A percentile compares a stretch with the other conserved stretches of the same genome.
Conservation (phyloP, 2,888 invertebrate genomes). For the Lobophora halterata region DNA sequence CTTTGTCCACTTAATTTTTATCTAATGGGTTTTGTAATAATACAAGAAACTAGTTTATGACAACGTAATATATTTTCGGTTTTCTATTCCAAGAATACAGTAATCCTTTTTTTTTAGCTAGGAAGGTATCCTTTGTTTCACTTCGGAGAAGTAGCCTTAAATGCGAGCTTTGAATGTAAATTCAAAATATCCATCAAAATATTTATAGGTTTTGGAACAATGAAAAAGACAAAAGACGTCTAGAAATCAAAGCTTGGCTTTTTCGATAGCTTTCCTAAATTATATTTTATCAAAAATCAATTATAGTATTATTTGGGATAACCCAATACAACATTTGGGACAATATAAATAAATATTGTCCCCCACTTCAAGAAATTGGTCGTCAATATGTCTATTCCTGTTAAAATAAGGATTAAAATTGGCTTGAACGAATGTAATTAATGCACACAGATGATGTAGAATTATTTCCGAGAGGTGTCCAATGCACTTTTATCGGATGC, state of each 20-base stretch:
- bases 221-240: not conserved
- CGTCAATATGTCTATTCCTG: too few relatives aligned
- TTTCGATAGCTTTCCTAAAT: too few relatives aligned
- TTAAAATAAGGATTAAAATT: slow-evolving; percentile 12
- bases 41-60: slow-evolving; percentile 21
- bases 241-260: too few relatives aligned
- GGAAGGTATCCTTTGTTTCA: slow-evolving; percentile 47
- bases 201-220: not conserved
- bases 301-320: too few relatives aligned
- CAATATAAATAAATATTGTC: too few relatives aligned
- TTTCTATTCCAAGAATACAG: not conserved
- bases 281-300: too few relatives aligned
- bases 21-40: slow-evolving; percentile 36
- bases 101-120: slow-evolving; percentile 6
- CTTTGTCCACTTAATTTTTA: slow-evolving; percentile 37
- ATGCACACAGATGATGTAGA: slow-evolving; percentile 49
- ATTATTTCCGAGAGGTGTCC: slow-evolving; percentile 65
- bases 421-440: slow-evolving; percentile 34
- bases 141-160: slow-evolving; percentile 55
- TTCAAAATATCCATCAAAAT: not conserved
- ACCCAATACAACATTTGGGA: too few relatives aligned
- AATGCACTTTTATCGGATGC: slow-evolving; percentile 74
- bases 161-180: slow-evolving; percentile 54
- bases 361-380: too few relatives aligned
- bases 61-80: slow-evolving; percentile 9